phyloP scores from a whole-genome alignment of 2,888 invertebrate species.

The Rotaria sp. region DNA sequence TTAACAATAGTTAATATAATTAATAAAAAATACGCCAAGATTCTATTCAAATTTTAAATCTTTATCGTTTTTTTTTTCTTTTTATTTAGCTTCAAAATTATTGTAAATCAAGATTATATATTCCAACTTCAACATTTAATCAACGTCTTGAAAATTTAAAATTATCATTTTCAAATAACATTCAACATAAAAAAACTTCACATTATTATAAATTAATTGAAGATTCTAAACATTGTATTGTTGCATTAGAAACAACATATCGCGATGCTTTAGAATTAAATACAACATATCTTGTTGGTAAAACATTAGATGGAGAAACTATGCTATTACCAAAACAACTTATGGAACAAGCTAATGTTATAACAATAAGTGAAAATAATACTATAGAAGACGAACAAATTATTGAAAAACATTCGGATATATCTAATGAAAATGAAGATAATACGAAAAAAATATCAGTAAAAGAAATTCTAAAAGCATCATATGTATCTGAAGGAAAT shows the following conservation, averaged over 20 bases:
- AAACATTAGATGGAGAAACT: not conserved
- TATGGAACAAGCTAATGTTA: slow-evolving; percentile 2
- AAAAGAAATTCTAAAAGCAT: not conserved
- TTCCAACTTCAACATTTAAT: not conserved
- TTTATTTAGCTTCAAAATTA: not conserved
- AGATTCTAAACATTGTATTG: not conserved
- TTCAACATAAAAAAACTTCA: not conserved
- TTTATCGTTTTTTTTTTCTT: not conserved
- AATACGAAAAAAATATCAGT: not conserved
- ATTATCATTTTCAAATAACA: not conserved
- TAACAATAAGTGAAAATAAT: not conserved
- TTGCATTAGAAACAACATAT: slow-evolving; percentile 15
- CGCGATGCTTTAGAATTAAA: not conserved
- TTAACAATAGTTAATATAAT: no score
- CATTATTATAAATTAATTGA: not conserved
- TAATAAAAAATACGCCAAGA: no score
- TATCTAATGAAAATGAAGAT: not conserved
- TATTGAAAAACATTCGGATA: not conserved
- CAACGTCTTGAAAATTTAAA: not conserved
- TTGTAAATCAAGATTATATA: not conserved
- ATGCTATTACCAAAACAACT: slow-evolving; percentile 26
- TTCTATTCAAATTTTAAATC: no score
- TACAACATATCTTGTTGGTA: not conserved
- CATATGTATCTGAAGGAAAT: not conserved
- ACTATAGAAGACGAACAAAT: not conserved